A percentile compares a stretch with the other conserved stretches of the same genome.
These are phyloP conservation scores for Rhagonycha fulva DNA, from an alignment of 2,888 invertebrate genomes.

Conservation along the genomic window DNA sequence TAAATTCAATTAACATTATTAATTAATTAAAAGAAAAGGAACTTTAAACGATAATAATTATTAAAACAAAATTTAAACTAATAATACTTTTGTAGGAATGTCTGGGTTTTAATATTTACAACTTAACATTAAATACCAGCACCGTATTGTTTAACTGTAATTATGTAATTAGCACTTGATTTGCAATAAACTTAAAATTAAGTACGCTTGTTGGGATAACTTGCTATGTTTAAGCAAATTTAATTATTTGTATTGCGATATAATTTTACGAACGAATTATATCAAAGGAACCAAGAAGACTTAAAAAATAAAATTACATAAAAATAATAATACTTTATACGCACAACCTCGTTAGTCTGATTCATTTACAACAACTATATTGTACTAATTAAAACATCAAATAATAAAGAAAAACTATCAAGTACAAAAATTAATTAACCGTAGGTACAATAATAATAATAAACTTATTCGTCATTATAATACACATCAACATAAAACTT, in stretches of 20 bases:
- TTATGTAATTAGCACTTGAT: neutral
- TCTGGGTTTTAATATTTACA: slow-evolving; percentile 51
- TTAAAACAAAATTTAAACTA: slow-evolving; percentile 45
- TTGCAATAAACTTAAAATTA: neutral
- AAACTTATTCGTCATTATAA: neutral
- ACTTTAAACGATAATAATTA: slow-evolving; percentile 36
- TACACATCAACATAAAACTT: slow-evolving; percentile 25
- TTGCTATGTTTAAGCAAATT: neutral
- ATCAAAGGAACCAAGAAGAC: neutral
- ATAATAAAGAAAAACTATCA: slow-evolving; percentile 23
- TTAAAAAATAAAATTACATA: slow-evolving; percentile 9
- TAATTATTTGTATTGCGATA: neutral
- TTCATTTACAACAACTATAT: slow-evolving; percentile 9
- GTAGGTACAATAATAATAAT: neutral
- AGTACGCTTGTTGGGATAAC: neutral
- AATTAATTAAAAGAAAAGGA: slow-evolving; percentile 19
- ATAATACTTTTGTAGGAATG: slow-evolving; percentile 58
- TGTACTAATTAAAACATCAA: slow-evolving; percentile 7
- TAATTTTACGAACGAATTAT: neutral
- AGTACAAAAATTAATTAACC: slow-evolving; percentile 12
- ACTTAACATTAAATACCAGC: slow-evolving; percentile 51
- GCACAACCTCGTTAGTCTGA: slow-evolving; percentile 44
- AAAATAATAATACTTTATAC: slow-evolving; percentile 43
- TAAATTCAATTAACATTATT: neutral
- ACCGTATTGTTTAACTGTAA: slow-evolving; percentile 40